Evolutionary conservation across 2,888 invertebrate species (phyloP).

Genomic region (Agrotis clavis): DNA sequence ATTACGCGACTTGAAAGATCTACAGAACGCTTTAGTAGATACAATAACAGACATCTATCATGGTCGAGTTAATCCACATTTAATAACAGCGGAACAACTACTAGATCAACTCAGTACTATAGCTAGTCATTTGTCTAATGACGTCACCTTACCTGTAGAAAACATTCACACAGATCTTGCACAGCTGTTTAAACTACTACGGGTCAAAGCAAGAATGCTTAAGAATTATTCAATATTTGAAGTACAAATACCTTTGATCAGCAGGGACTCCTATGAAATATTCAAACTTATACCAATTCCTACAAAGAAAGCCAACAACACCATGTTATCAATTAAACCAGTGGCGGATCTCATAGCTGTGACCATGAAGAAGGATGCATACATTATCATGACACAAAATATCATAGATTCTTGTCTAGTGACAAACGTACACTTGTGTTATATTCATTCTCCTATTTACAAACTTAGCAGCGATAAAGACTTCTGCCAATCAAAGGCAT

Average conservation of each 20-base stretch:
- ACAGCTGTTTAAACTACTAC: not conserved
- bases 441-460: slow-evolving; percentile 12
- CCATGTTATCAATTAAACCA: slow-evolving; percentile 11
- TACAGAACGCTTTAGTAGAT: not conserved
- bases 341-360: slow-evolving; percentile 14
- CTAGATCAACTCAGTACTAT: not conserved
- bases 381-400: slow-evolving; percentile 11
- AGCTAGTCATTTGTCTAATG: not conserved
- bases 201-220: not conserved
- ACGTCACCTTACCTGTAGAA: not conserved
- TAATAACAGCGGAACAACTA: not conserved
- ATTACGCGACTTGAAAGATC: too few relatives aligned
- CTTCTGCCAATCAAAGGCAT: slow-evolving; percentile 11
- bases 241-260: not conserved
- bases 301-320: slow-evolving; percentile 1
- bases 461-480: slow-evolving; percentile 10
- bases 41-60: slow-evolving; percentile 2
- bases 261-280: slow-evolving; percentile 23
- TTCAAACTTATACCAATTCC: slow-evolving; percentile 20
- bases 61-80: not conserved
- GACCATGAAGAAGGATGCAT: slow-evolving; percentile 10
- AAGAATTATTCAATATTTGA: slow-evolving; percentile 2
- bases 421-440: slow-evolving; percentile 9
- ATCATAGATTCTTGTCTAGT: slow-evolving; percentile 8
- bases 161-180: not conserved